A percentile compares a stretch with the other conserved stretches of the same genome.
Evolutionary conservation across 1,140 invertebrate species (phyloP).

Genomic region (Leptinotarsa undecemlineata): DNA sequence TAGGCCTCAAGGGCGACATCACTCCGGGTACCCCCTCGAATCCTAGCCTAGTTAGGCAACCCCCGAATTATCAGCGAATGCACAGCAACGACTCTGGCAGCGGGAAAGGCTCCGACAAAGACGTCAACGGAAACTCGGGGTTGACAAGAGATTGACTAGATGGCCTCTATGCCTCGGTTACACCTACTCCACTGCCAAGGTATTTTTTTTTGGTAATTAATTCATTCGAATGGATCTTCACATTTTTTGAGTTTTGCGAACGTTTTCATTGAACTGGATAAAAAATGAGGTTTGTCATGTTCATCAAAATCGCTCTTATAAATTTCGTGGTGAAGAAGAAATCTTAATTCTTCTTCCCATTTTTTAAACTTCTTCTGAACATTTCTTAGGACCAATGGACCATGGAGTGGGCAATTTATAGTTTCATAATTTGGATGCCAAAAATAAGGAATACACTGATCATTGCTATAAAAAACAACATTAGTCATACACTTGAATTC

Average conservation of each 20-base stretch:
- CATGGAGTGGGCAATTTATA: not conserved
- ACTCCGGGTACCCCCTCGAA: constrained; percentile 71
- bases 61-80: constrained; percentile 80
- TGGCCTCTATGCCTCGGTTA: constrained; percentile 59
- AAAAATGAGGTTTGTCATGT: too few relatives aligned
- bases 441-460: too few relatives aligned
- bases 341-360: too few relatives aligned
- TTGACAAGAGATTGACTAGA: constrained; percentile 72
- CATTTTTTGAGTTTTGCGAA: too few relatives aligned
- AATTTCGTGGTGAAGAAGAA: too few relatives aligned
- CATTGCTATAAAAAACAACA: too few relatives aligned
- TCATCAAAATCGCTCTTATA: too few relatives aligned
- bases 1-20: constrained; percentile 59
- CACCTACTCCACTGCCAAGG: constrained; percentile 50
- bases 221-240: too few relatives aligned
- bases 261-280: too few relatives aligned
- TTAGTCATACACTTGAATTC: too few relatives aligned
- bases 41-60: constrained; percentile 62
- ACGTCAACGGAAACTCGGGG: constrained; percentile 57
- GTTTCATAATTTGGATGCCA: too few relatives aligned
- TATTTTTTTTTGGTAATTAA: constrained; percentile 15
- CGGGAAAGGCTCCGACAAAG: constrained; percentile 73
- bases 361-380: too few relatives aligned
- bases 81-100: constrained; percentile 79
- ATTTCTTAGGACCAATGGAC: not conserved